Evolutionary conservation across 2,888 invertebrate species (phyloP).

Genomic region (Limenitis camilla): DNA sequence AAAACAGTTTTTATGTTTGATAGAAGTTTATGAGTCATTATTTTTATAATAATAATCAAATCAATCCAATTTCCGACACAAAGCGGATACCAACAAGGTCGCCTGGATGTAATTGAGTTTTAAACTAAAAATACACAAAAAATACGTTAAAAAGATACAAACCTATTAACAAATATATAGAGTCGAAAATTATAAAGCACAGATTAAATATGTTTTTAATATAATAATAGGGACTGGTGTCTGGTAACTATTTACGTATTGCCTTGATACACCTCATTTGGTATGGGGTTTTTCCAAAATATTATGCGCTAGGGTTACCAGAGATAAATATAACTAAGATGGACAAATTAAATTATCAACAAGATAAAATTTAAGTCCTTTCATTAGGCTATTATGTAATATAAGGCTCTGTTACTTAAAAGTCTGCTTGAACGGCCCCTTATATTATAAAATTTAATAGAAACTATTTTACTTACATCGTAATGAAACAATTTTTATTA

Average conservation of each 20-base stretch:
- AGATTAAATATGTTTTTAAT: neutral
- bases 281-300: slow-evolving; percentile 8
- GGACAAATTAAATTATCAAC: too few relatives aligned
- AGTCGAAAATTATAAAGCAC: neutral
- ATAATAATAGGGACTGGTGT: neutral
- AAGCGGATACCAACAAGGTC: slow-evolving; percentile 57
- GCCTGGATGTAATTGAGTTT: slow-evolving; percentile 29
- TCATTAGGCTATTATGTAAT: too few relatives aligned
- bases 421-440: too few relatives aligned
- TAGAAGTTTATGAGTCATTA: neutral
- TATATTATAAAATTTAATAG: too few relatives aligned
- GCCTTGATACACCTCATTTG: slow-evolving; percentile 2
- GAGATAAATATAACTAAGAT: neutral
- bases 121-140: slow-evolving; percentile 6
- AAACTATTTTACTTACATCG: too few relatives aligned
- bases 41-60: slow-evolving; percentile 1
- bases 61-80: slow-evolving; percentile 43
- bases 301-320: neutral
- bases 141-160: neutral
- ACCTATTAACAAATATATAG: neutral
- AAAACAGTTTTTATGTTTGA: too few relatives aligned
- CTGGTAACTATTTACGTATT: slow-evolving; percentile 5
- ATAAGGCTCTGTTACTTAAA: too few relatives aligned
- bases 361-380: too few relatives aligned
- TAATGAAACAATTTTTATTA: too few relatives aligned